Evolutionary conservation across 2,797 vertebrate genomes (phyloP), one percentile per base, ranked within the genome.

Genomic region (Cynopterus sphinx): DNA sequence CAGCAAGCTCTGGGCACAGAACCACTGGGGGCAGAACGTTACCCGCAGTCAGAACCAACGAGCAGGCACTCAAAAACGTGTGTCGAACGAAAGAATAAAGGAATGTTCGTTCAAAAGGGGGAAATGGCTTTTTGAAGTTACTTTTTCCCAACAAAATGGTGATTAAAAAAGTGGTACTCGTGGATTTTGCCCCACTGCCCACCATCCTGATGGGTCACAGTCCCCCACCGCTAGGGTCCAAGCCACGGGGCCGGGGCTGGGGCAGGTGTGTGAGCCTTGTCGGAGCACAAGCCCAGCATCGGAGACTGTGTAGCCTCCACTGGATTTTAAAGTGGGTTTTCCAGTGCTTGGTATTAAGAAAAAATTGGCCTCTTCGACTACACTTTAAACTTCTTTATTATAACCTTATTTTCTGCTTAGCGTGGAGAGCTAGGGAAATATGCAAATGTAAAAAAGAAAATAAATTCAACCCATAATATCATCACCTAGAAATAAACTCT

Each of bases 331-430:
- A 55, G 9, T 68, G 33, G 51, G 33, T 19, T 73, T 84, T 51
- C 49, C 43, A 12, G 36, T 31, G 59, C 9, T 59, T 39, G 78
- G 67, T 43, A 49, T 55, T 36, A 84, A 53, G 10, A 78, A 90
- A 82, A 70, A 85, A 82, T 4, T 11, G 87, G 87, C 57, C 74
- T 81, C 73, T 87, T 96, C 26, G 33, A 85, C 87, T 79, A 59
- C 31, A 67, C 77, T 95, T 82, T 61, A 78, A 61, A 49, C 39
- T 85, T 43, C 12, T 55, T 82, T 63, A 61, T 49, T 8, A 41
- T 57, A 94, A 85, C 2, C 21, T 57, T 77, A 79, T 87, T 92
- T 91, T 95, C 61, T 87, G 71, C 75, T 91, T 74, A 31, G 13
- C 19, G 53, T 46, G 31, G 11, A 86, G 5, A 67, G 55, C 21